These are phyloP conservation scores for Caenorhabditis angaria DNA, from an alignment of 2,888 invertebrate genomes.

Conservation along the genomic window DNA sequence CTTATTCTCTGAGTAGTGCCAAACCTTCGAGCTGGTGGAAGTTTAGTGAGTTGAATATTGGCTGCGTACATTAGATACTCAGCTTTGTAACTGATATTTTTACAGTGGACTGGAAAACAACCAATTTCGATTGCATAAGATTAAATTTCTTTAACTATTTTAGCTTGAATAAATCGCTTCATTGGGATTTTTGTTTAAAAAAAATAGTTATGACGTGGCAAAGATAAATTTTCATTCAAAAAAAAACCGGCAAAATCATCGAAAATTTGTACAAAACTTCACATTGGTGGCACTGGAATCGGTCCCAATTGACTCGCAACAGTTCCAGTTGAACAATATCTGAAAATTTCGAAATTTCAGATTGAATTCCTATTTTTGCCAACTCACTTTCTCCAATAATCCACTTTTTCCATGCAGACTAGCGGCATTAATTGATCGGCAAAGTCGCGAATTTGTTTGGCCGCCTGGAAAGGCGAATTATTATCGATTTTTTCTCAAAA, in stretches of 20 bases:
- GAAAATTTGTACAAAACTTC: background rate
- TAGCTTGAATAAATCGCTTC: no score
- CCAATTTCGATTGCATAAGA: no score
- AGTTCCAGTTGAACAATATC: slow-evolving; percentile 12
- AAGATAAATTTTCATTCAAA: background rate
- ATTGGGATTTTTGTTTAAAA: no score
- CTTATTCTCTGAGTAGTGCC: no score
- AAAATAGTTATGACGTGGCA: no score
- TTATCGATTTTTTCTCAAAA: no score
- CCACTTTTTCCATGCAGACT: slow-evolving; percentile 57
- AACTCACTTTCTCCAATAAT: slow-evolving; percentile 50
- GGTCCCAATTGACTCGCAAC: background rate
- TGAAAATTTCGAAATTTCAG: background rate
- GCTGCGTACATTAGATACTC: no score
- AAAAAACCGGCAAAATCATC: background rate
- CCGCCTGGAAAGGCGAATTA: slow-evolving; percentile 29
- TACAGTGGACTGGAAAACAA: no score
- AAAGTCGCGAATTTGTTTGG: slow-evolving; percentile 51
- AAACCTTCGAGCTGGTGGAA: no score
- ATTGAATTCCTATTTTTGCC: background rate
- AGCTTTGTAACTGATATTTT: no score
- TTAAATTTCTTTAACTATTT: no score
- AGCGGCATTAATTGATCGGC: slow-evolving; percentile 55
- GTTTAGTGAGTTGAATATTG: no score
- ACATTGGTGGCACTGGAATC: background rate